phyloP scores from a whole-genome alignment of 2,113 vertebrate genomes.

The Aldabrachelys gigantea region DNA sequence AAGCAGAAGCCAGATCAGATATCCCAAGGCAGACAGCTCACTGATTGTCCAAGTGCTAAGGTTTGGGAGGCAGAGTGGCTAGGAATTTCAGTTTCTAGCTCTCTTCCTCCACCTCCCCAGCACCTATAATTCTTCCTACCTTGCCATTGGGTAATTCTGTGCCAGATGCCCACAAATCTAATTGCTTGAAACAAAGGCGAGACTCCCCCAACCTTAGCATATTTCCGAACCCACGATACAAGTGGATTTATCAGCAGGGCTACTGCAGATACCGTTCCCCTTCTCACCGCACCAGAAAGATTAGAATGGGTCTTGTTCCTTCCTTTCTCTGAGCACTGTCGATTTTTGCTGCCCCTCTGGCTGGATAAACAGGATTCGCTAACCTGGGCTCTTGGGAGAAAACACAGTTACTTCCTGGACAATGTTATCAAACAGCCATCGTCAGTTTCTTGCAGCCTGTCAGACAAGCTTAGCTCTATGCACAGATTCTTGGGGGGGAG shows the following conservation, averaged over 20 bases:
- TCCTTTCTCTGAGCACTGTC: background rate
- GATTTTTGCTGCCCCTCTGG: background rate
- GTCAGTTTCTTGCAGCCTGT: background rate
- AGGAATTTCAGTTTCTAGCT: background rate
- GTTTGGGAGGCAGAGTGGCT: background rate
- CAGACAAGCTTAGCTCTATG: background rate
- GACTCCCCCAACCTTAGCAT: background rate
- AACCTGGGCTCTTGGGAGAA: background rate
- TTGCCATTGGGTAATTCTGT: background rate
- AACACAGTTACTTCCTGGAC: background rate
- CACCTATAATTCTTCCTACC: background rate
- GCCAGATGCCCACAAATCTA: background rate
- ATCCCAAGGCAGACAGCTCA: background rate
- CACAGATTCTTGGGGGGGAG: background rate
- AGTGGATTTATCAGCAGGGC: background rate
- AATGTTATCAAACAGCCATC: background rate
- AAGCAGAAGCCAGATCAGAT: background rate
- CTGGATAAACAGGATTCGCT: background rate
- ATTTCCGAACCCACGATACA: background rate
- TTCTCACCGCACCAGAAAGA: background rate
- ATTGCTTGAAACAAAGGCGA: background rate
- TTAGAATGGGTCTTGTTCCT: background rate
- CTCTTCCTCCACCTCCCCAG: background rate
- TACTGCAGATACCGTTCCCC: background rate
- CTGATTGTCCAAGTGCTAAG: background rate